Evolutionary conservation across 1,140 invertebrate genomes (phyloP), one percentile per base, ranked within the genome.

Genomic region (Lasaia peninsularis): DNA sequence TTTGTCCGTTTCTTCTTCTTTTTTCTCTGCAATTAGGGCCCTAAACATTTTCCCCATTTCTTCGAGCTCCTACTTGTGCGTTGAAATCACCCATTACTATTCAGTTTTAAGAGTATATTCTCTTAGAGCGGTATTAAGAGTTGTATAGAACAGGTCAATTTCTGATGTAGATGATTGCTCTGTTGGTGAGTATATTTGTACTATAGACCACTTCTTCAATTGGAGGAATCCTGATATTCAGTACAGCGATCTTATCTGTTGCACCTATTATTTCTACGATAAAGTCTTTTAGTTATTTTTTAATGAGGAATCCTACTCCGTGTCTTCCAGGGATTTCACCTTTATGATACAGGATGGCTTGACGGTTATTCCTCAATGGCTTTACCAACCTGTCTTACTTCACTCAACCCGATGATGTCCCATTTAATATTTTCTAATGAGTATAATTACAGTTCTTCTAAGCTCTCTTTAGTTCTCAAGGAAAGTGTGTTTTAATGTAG

Each of bases 21-120:
- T 51, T 60, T 9, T 33, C 51, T 20, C 21, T 53, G 12, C 52
- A 51, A 24, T 60, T 50, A n/a, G 62, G 60, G 0, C 67, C 67
- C 32, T 67, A 8, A 32, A 64, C 35, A 0, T 40, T 33, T 12
- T 64, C 35, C 16, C 60, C 64, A 20, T 20, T 11, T 33, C 12
- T 12, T 57, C 64, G 55, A 14, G 14, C n/a, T 31, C 60, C 56
- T 54, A 28, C 53, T 44, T 37, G 6, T 2, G 62, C 56, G 24
- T 63, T 59, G 10, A 63, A 58, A 24, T 57, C 53, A 6, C 63
- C 56, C 55, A 61, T 58, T 0, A 65, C 48, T 5, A 61, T 37
- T 24, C 56, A 24, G 24, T 65, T 18, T 56, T 65, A 10, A 58
- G 52, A 33, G 44, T 56, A 12, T 56, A 7, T 4, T 57, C 31